phyloP scores from a whole-genome alignment of 2,888 invertebrate genomes.

The Drosophila leonis region DNA sequence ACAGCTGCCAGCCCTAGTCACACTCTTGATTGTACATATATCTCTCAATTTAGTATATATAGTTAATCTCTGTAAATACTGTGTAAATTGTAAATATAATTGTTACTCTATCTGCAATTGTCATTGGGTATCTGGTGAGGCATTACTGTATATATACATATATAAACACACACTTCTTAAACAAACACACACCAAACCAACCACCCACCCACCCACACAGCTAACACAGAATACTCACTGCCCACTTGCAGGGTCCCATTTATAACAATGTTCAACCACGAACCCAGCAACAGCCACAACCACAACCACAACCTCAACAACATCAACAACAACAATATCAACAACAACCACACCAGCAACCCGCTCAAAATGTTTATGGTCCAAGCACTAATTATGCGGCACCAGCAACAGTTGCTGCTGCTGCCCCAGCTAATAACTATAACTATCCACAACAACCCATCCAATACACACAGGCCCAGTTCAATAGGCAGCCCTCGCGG shows the following conservation, averaged over 20 bases:
- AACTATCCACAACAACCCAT: constrained; percentile 74
- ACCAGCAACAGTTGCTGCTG: constrained; percentile 43
- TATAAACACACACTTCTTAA: constrained; percentile 13
- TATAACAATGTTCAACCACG: constrained; percentile 79
- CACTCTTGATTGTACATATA: constrained; percentile 23
- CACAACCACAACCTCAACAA: constrained; percentile 35
- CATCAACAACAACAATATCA: constrained; percentile 36
- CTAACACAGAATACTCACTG: constrained; percentile 52
- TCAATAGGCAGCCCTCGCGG: constrained; percentile 71
- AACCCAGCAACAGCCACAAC: constrained; percentile 49
- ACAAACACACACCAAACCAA: constrained; percentile 16
- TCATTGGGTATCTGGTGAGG: constrained; percentile 61
- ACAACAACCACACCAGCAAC: constrained; percentile 44
- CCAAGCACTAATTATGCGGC: constrained; percentile 54
- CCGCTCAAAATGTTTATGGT: constrained; percentile 70
- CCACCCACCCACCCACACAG: constrained; percentile 14
- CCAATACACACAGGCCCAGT: constrained; percentile 80
- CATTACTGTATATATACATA: constrained; percentile 42
- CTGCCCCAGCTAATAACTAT: constrained; percentile 55
- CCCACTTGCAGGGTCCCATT: constrained; percentile 79
- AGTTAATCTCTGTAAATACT: constrained; percentile 44
- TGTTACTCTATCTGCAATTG: constrained; percentile 54
- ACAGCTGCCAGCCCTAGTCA: constrained; percentile 2
- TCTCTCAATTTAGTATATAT: constrained; percentile 1
- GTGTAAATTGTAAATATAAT: constrained; percentile 67